Conservation (phyloP, 2,797 vertebrate genomes). For the Protonibea diacanthus region DNA sequence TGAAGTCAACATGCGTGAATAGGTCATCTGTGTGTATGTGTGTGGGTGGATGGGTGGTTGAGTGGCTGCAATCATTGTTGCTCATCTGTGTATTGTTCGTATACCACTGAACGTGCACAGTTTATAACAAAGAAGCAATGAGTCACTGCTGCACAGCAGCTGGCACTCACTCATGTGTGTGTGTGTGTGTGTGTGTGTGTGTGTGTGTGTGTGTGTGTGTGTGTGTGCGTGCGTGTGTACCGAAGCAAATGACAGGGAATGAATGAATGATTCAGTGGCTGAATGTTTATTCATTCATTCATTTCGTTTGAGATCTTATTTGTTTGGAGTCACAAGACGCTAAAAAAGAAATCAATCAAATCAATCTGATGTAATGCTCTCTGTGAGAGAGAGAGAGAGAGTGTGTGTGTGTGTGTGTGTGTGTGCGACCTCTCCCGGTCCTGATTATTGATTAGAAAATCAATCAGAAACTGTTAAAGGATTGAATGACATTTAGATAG, state of each 20-base stretch:
- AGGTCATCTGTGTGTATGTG: slow-evolving; percentile 3
- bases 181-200: slow-evolving; percentile 10
- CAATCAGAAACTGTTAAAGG: neutral
- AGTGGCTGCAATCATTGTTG: neutral
- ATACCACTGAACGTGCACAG: slow-evolving; percentile 17
- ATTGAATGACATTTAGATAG: neutral
- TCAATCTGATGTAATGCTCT: neutral
- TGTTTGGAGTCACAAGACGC: neutral
- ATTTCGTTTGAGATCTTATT: neutral
- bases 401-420: neutral
- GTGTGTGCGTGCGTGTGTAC: neutral
- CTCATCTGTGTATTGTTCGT: slow-evolving; percentile 5
- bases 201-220: neutral
- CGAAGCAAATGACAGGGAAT: neutral
- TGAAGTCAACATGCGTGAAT: neutral
- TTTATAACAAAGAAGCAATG: slow-evolving; percentile 25
- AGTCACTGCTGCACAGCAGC: slow-evolving; percentile 38
- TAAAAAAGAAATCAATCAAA: slow-evolving; percentile 11
- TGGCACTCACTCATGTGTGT: neutral
- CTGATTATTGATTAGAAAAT: neutral
- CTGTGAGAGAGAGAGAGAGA: no score
- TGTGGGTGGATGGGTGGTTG: neutral
- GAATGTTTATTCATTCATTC: neutral
- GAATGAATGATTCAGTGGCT: slow-evolving; percentile 17
- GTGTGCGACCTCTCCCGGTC: neutral